Evolutionary conservation across 2,797 vertebrate genomes (phyloP).

Genomic region (Lophotriccus pileatus): DNA sequence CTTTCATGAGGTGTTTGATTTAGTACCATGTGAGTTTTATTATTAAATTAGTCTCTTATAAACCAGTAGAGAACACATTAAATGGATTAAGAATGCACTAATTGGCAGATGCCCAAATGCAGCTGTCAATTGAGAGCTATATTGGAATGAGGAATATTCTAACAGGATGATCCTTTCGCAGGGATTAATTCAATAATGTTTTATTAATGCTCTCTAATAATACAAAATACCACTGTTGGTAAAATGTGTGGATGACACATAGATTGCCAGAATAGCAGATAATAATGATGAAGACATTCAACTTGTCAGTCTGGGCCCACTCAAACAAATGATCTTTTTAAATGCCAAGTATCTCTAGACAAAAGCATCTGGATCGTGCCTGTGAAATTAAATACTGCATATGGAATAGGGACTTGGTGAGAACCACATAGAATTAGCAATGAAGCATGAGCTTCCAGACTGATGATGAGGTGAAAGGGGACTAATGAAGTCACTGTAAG

Average conservation of each 20-base stretch:
- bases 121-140: constrained; percentile 7
- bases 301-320: background rate
- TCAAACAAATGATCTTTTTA: background rate
- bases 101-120: constrained; percentile 19
- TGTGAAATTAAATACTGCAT: background rate
- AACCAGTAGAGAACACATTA: background rate
- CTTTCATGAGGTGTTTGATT: background rate
- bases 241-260: background rate
- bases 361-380: background rate
- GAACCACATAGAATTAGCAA: background rate
- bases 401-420: background rate
- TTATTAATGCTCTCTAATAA: constrained; percentile 33
- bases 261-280: background rate
- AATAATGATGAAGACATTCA: constrained; percentile 1
- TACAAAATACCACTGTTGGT: background rate
- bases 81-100: constrained; percentile 6
- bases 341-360: background rate
- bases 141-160: background rate
- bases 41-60: constrained; percentile 7
- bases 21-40: background rate
- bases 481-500: background rate
- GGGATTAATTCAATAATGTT: constrained; percentile 22
- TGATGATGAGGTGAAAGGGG: background rate
- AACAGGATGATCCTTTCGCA: background rate
- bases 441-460: background rate